phyloP scores from a whole-genome alignment of 1,140 invertebrate species.

The Micrasema minimum region DNA sequence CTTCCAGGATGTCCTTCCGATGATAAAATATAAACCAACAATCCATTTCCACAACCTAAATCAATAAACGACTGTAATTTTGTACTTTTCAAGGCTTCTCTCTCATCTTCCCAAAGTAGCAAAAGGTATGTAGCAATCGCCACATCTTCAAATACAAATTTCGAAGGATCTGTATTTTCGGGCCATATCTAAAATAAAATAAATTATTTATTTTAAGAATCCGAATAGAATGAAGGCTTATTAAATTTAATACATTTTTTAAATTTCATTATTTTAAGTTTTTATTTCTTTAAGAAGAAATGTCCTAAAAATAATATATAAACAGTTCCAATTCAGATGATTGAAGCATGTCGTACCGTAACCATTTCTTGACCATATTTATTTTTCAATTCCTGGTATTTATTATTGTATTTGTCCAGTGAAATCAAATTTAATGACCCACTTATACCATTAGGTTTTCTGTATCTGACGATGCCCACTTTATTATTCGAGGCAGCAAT shows the following conservation, averaged over 20 bases:
- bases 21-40: conserved; percentile 89
- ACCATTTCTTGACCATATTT: conserved; percentile 83
- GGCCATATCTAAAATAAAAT: conserved; percentile 77
- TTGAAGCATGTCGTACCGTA: too few species aligned
- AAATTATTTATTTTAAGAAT: background rate
- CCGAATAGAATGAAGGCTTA: too few species aligned
- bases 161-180: conserved; percentile 91
- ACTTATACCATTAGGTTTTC: conserved; percentile 38
- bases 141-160: conserved; percentile 97
- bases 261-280: too few species aligned
- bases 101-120: conserved; percentile 76
- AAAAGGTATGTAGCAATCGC: conserved; percentile 94
- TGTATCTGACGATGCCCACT: conserved; percentile 41
- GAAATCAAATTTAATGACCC: conserved; percentile 76
- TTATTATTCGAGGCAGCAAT: conserved; percentile 44
- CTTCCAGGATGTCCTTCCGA: conserved; percentile 86
- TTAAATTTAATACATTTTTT: too few species aligned
- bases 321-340: too few species aligned
- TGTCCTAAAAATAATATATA: too few species aligned
- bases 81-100: conserved; percentile 58
- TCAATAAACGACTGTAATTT: conserved; percentile 85
- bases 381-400: conserved; percentile 81
- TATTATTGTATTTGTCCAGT: conserved; percentile 74
- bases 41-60: conserved; percentile 96
- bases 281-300: too few species aligned